Percentiles rank a stretch among this genome's conserved stretches.
These are phyloP conservation scores for Tachina fera DNA, from an alignment of 2,888 invertebrate species.

Conservation along the genomic window DNA sequence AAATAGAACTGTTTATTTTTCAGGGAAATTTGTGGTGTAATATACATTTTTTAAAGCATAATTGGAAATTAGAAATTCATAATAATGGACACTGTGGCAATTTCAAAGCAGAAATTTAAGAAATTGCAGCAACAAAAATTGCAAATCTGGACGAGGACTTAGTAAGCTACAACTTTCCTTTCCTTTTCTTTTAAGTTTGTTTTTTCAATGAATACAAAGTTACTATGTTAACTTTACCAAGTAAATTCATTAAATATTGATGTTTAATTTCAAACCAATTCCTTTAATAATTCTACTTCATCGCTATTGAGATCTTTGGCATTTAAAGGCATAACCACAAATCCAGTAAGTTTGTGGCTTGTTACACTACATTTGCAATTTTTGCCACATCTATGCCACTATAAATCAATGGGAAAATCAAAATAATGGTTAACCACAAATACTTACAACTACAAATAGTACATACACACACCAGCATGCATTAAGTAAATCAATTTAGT, in stretches of 20 bases:
- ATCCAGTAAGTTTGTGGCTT: constrained; percentile 54
- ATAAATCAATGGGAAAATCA: constrained; percentile 62
- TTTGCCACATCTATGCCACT: constrained; percentile 25
- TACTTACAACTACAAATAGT: not conserved
- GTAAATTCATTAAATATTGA: not conserved
- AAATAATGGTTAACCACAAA: constrained; percentile 51
- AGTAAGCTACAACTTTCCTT: no score
- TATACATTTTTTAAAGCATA: no score
- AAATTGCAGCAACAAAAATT: no score
- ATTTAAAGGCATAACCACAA: constrained; percentile 50
- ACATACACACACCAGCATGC: not conserved
- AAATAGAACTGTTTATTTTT: no score
- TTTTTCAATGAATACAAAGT: not conserved
- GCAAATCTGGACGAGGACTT: no score
- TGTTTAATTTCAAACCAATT: not conserved
- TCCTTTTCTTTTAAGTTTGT: not conserved
- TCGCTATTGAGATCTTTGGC: not conserved
- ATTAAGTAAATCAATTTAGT: not conserved
- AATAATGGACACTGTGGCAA: no score
- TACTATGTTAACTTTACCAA: no score
- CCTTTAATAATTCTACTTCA: not conserved
- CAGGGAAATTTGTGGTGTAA: no score
- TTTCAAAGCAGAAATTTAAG: no score
- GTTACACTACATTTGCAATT: constrained; percentile 57
- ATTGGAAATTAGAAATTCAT: no score